Evolutionary conservation across 2,888 invertebrate genomes (phyloP).

Genomic region (Spilarctia lutea): DNA sequence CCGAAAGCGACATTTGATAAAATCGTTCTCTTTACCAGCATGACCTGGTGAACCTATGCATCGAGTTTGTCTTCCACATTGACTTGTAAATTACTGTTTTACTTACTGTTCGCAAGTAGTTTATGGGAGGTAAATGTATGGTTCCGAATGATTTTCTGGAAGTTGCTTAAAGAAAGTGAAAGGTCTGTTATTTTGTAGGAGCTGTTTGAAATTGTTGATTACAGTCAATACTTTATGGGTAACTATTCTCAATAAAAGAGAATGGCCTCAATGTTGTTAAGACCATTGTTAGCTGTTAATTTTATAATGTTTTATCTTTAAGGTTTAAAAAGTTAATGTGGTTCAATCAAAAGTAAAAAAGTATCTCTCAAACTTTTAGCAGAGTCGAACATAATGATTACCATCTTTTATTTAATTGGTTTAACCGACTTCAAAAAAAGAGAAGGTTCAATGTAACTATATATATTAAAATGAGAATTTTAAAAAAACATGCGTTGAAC

Average conservation of each 20-base stretch:
- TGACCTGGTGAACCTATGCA: slow-evolving; percentile 71
- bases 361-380: no score
- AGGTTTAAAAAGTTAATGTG: no score
- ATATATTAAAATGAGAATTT: no score
- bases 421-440: no score
- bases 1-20: slow-evolving; percentile 82
- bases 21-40: slow-evolving; percentile 79
- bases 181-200: slow-evolving; percentile 5
- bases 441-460: no score
- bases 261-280: not conserved
- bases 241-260: no score
- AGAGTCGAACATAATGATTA: no score
- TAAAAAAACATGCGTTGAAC: no score
- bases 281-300: not conserved
- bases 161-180: slow-evolving; percentile 21
- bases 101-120: slow-evolving; percentile 29
- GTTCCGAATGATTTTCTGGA: slow-evolving; percentile 16
- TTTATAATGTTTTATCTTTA: not conserved
- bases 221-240: not conserved
- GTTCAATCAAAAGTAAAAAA: no score
- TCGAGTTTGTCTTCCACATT: slow-evolving; percentile 65
- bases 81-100: slow-evolving; percentile 54
- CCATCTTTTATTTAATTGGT: no score
- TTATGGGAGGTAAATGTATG: slow-evolving; percentile 25
- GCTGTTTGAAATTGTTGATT: not conserved